phyloP scores from a whole-genome alignment of 2,113 vertebrate genomes.

The Lasiurus borealis region DNA sequence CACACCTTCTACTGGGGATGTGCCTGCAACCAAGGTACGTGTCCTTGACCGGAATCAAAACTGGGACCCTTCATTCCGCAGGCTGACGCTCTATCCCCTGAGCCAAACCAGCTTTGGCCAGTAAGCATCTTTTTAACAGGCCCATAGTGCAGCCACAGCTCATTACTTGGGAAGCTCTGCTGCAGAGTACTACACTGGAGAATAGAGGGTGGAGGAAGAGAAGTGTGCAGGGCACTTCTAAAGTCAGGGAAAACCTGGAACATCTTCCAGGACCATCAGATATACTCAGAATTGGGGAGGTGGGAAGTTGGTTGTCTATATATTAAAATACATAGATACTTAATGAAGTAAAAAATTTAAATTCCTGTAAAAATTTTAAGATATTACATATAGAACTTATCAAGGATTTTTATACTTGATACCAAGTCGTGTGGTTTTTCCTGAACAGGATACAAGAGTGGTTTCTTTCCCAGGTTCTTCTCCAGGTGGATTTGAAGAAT shows the following conservation, averaged over 20 bases:
- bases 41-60: no score
- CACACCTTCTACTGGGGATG: no score
- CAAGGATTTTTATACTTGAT: neutral
- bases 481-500: no score
- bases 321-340: neutral
- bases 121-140: neutral
- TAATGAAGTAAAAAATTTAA: slow-evolving; percentile 15
- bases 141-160: neutral
- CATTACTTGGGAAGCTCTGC: neutral
- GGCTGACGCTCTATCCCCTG: no score
- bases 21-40: no score
- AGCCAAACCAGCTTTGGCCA: no score
- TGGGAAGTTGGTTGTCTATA: neutral
- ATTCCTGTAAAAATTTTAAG: neutral
- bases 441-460: no score
- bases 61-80: no score
- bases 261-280: neutral
- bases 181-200: neutral
- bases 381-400: neutral
- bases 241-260: neutral
- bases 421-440: no score
- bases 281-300: neutral
- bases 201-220: neutral
- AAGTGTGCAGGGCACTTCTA: neutral
- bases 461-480: no score